Evolutionary conservation across 2,797 vertebrate genomes (phyloP).

Genomic region (Bovichtus variegatus): DNA sequence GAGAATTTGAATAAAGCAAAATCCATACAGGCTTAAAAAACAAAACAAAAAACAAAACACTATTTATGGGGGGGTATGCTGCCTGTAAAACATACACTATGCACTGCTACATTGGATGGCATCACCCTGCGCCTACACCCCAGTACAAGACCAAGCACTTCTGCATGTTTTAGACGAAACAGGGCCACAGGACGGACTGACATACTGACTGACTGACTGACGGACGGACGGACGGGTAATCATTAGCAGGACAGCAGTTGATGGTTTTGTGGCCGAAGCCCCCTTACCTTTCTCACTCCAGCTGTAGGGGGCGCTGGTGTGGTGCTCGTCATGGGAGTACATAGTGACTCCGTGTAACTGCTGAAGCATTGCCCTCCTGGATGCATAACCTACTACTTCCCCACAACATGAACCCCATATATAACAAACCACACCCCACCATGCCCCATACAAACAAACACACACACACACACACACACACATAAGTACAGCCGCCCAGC

Average conservation of each 20-base stretch:
- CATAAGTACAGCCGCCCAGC: slow-evolving; percentile 39
- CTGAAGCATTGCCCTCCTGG: slow-evolving; percentile 92
- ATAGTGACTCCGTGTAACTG: slow-evolving; percentile 91
- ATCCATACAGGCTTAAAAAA: neutral
- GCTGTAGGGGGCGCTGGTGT: slow-evolving; percentile 83
- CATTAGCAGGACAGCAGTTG: slow-evolving; percentile 56
- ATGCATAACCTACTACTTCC: slow-evolving; percentile 85
- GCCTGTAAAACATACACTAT: slow-evolving; percentile 12
- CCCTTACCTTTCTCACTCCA: slow-evolving; percentile 90
- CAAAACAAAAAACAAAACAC: neutral
- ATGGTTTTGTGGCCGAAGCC: slow-evolving; percentile 55
- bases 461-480: slow-evolving; percentile 41
- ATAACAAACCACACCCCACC: slow-evolving; percentile 59
- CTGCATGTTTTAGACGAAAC: slow-evolving; percentile 52
- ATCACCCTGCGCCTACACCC: neutral
- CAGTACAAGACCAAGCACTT: slow-evolving; percentile 33
- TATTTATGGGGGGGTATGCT: slow-evolving; percentile 21
- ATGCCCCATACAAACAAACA: slow-evolving; percentile 20
- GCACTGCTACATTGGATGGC: slow-evolving; percentile 5
- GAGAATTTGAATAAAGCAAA: slow-evolving; percentile 4
- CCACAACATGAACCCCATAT: slow-evolving; percentile 73
- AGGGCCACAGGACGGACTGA: slow-evolving; percentile 68
- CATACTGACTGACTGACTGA: slow-evolving; percentile 62
- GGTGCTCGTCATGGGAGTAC: slow-evolving; percentile 90
- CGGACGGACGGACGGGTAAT: slow-evolving; percentile 45